A percentile compares a stretch with the other conserved stretches of the same genome.
phyloP scores from a whole-genome alignment of 2,797 vertebrate species.

The Lerista edwardsae region DNA sequence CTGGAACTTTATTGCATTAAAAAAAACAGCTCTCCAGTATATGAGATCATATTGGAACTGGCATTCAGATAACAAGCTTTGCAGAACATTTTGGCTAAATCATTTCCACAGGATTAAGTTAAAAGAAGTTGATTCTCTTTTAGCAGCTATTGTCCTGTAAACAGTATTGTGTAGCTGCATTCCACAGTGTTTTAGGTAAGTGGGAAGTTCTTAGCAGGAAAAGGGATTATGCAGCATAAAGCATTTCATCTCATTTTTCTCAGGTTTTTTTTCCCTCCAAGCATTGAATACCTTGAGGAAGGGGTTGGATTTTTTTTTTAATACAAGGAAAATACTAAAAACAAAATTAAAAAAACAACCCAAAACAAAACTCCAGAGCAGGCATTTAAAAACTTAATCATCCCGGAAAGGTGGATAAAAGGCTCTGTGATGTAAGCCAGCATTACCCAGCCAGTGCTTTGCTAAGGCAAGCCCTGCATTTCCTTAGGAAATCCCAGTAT shows the following conservation, averaged over 20 bases:
- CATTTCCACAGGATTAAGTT: conserved; percentile 10
- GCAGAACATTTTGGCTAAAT: conserved; percentile 4
- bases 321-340: neutral
- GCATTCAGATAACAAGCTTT: conserved; percentile 21
- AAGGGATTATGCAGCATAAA: neutral
- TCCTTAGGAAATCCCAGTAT: conserved; percentile 61
- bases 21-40: neutral
- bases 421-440: neutral
- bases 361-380: no score
- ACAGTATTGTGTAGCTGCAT: neutral
- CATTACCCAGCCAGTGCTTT: neutral
- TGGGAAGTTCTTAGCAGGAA: neutral
- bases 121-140: conserved; percentile 3
- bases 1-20: neutral
- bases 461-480: neutral
- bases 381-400: neutral
- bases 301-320: neutral
- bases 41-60: conserved; percentile 18
- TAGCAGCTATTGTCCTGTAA: neutral
- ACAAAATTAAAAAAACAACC: no score
- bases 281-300: neutral
- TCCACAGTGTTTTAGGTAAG: conserved; percentile 11
- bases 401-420: conserved; percentile 17
- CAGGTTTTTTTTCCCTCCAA: neutral
- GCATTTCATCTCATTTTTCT: conserved; percentile 3